phyloP scores from a whole-genome alignment of 2,113 vertebrate genomes.

The Salminus brasiliensis region DNA sequence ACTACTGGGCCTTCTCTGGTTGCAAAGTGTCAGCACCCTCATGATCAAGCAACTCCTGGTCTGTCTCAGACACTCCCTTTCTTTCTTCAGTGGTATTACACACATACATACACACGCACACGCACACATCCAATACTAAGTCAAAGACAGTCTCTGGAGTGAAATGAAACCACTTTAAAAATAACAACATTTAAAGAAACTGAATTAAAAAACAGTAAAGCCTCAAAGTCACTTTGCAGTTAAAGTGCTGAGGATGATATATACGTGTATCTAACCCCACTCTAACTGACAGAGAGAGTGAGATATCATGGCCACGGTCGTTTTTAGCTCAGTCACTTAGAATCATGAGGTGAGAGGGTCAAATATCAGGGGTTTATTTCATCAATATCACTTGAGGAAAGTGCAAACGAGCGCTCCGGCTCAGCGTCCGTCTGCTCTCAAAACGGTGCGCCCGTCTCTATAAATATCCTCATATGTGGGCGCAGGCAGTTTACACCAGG shows the following conservation, averaged over 20 bases:
- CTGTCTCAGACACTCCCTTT: not conserved
- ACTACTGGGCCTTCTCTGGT: slow-evolving; percentile 31
- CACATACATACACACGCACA: slow-evolving; percentile 28
- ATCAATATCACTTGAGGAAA: slow-evolving; percentile 60
- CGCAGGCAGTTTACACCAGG: not conserved
- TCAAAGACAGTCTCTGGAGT: not conserved
- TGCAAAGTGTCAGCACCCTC: slow-evolving; percentile 42
- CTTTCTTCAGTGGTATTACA: not conserved
- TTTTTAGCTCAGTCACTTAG: slow-evolving; percentile 41
- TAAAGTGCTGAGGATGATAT: not conserved
- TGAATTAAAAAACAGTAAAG: too few species aligned
- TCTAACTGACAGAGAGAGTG: not conserved
- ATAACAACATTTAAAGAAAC: too few species aligned
- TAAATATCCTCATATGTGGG: slow-evolving; percentile 19
- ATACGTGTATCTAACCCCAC: not conserved
- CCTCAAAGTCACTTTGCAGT: not conserved
- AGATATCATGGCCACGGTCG: not conserved
- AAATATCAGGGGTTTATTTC: slow-evolving; percentile 55
- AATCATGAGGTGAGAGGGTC: slow-evolving; percentile 31
- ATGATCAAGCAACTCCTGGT: slow-evolving; percentile 4
- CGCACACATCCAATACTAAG: not conserved
- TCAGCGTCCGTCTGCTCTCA: slow-evolving; percentile 18
- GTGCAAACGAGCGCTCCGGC: slow-evolving; percentile 46
- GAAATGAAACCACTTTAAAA: too few species aligned
- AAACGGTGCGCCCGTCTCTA: slow-evolving; percentile 28